Percentiles rank a stretch among this genome's conserved stretches.
These are phyloP conservation scores for Amphiura filiformis DNA, from an alignment of 35 echinoderm and acorn worm genomes.

Conservation along the genomic window DNA sequence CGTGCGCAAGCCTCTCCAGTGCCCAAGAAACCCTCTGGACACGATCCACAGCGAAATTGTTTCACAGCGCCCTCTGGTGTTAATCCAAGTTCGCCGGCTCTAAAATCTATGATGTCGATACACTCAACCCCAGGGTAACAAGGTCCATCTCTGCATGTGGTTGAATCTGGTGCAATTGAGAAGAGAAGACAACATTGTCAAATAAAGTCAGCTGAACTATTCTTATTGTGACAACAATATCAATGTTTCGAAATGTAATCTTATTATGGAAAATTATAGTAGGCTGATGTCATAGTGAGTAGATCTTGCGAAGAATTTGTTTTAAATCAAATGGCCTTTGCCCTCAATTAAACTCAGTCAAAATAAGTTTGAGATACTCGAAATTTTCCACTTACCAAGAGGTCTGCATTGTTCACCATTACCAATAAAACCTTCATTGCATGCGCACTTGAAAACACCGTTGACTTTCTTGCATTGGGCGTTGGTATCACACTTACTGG, in stretches of 20 bases:
- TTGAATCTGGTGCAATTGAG: not conserved
- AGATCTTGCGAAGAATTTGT: too few species aligned
- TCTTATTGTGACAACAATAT: too few species aligned
- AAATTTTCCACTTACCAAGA: too few species aligned
- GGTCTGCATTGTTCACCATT: slow-evolving; percentile 23
- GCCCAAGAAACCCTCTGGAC: not conserved
- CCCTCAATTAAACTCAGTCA: too few species aligned
- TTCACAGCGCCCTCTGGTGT: not conserved
- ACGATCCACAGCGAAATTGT: not conserved
- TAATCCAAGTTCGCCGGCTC: not conserved
- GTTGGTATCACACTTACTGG: slow-evolving; percentile 43
- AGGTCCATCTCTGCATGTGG: slow-evolving; percentile 1
- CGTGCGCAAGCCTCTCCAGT: not conserved
- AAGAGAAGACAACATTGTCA: too few species aligned
- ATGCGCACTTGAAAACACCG: slow-evolving; percentile 48
- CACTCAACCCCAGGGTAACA: not conserved
- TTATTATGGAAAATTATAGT: too few species aligned
- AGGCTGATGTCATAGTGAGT: too few species aligned
- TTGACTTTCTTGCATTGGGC: slow-evolving; percentile 51
- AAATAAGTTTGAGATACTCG: too few species aligned
- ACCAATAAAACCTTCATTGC: slow-evolving; percentile 58
- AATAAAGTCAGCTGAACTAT: too few species aligned
- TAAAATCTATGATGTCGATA: not conserved
- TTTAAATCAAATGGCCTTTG: too few species aligned
- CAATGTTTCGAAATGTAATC: too few species aligned